These are phyloP conservation scores for Apocrypta bakeri DNA, from an alignment of 1,140 invertebrate genomes.

Conservation along the genomic window DNA sequence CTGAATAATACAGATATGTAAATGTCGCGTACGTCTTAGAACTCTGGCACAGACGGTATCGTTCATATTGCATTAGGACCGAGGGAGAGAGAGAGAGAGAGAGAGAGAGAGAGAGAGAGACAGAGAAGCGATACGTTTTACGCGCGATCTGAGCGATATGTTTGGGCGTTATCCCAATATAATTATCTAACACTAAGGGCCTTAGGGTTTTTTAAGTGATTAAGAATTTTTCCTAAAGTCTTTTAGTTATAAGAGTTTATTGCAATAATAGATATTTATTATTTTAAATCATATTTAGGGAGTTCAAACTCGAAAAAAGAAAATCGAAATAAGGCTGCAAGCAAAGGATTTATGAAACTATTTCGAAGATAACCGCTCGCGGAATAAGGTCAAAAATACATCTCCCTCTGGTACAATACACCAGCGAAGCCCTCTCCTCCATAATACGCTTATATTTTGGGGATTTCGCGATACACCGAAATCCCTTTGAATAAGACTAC, in stretches of 20 bases:
- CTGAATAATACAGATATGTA: constrained; percentile 74
- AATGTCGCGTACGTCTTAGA: constrained; percentile 58
- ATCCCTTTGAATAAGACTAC: neutral
- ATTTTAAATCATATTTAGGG: no score
- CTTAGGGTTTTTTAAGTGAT: no score
- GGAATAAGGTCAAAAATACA: constrained; percentile 23
- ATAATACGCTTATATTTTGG: constrained; percentile 9
- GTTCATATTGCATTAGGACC: constrained; percentile 46
- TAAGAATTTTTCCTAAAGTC: no score
- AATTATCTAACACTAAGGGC: no score
- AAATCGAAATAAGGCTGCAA: neutral
- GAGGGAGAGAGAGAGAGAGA: neutral
- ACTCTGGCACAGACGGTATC: constrained; percentile 25
- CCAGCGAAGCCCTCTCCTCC: neutral
- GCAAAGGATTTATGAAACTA: constrained; percentile 20
- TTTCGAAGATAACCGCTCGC: constrained; percentile 19
- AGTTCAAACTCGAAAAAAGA: neutral
- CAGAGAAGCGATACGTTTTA: constrained; percentile 20
- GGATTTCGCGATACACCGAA: neutral
- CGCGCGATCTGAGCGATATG: neutral
- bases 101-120: no score
- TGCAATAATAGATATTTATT: no score
- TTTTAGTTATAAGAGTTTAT: no score
- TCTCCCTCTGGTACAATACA: neutral
- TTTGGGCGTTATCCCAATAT: neutral